These are phyloP conservation scores for Drosophila kohkoa DNA, from an alignment of 1,140 invertebrate genomes.

Conservation along the genomic window DNA sequence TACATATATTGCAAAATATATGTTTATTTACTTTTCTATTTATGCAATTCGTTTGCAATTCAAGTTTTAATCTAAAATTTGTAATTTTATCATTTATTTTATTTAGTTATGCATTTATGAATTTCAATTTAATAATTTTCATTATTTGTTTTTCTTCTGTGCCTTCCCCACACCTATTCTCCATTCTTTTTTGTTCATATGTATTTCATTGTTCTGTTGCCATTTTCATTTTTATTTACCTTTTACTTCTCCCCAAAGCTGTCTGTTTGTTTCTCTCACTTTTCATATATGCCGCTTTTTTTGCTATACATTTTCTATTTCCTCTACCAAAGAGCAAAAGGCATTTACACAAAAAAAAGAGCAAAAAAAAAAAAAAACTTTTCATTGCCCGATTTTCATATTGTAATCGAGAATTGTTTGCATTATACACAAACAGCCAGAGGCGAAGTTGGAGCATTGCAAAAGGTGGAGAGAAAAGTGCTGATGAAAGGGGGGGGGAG, in stretches of 20 bases:
- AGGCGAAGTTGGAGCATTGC: neutral
- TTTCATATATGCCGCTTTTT: neutral
- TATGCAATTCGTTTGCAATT: too few species aligned
- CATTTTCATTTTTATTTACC: conserved; percentile 24
- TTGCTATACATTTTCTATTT: conserved; percentile 24
- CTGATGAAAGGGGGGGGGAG: neutral
- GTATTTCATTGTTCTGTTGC: conserved; percentile 8
- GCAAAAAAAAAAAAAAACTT: conserved; percentile 20
- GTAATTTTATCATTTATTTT: neutral
- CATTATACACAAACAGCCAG: conserved; percentile 19
- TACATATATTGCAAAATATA: too few species aligned
- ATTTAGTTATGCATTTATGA: neutral
- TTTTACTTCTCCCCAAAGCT: neutral
- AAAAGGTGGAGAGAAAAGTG: too few species aligned
- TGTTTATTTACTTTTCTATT: too few species aligned
- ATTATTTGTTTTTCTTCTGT: neutral
- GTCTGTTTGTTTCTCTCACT: neutral
- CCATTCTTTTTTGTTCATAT: neutral
- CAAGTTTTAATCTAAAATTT: too few species aligned
- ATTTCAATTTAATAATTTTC: neutral
- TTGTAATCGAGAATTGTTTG: conserved; percentile 49
- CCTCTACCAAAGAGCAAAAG: neutral
- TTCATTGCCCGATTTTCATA: conserved; percentile 40
- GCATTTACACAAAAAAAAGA: neutral
- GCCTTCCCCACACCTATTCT: neutral